phyloP scores from a whole-genome alignment of 2,888 invertebrate genomes.

The Heliconius charithonia region DNA sequence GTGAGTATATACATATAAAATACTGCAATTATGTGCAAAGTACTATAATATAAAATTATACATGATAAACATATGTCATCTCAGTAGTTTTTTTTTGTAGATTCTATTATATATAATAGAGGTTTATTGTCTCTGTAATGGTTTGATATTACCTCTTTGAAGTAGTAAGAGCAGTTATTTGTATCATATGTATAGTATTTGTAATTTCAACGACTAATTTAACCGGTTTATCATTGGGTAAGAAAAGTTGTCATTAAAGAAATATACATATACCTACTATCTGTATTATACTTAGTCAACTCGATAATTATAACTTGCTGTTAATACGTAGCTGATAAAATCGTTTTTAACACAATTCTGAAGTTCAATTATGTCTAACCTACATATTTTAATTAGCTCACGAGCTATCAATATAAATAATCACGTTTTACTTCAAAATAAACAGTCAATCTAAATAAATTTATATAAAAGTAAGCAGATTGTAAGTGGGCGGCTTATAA shows the following conservation, averaged over 20 bases:
- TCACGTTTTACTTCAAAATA: slow-evolving; percentile 30
- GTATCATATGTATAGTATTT: neutral
- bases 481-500: slow-evolving; percentile 72
- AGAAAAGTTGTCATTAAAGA: neutral
- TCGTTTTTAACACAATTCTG: slow-evolving; percentile 56
- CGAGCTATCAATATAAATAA: slow-evolving; percentile 12
- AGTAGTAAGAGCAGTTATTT: neutral
- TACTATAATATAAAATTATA: neutral
- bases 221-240: slow-evolving; percentile 9
- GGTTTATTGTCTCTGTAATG: neutral
- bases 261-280: slow-evolving; percentile 4
- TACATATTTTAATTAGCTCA: slow-evolving; percentile 27
- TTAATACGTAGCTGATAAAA: slow-evolving; percentile 76
- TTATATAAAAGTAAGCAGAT: slow-evolving; percentile 70
- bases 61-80: neutral
- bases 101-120: neutral
- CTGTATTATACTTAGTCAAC: slow-evolving; percentile 53
- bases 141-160: neutral
- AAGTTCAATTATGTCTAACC: neutral
- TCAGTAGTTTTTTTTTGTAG: neutral
- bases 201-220: neutral
- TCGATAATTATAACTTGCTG: slow-evolving; percentile 70
- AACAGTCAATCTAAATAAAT: slow-evolving; percentile 51
- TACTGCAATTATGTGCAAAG: neutral
- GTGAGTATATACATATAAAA: neutral